Percentiles rank a stretch among this genome's conserved stretches.
Evolutionary conservation across 2,797 vertebrate species (phyloP).

Genomic region (Gouania willdenowi): DNA sequence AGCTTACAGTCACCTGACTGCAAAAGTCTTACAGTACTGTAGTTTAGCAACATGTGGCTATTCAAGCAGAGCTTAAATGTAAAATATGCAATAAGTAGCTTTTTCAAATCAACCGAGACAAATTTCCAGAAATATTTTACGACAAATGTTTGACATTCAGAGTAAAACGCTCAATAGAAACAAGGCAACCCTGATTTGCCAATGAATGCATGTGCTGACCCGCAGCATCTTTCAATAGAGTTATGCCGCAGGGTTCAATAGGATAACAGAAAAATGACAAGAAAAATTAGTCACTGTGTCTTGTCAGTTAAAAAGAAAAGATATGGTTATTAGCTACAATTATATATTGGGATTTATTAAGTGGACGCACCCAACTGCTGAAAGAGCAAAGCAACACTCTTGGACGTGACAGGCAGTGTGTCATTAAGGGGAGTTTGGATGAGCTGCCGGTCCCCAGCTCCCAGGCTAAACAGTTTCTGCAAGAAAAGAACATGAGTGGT

Average conservation of each 20-base stretch:
- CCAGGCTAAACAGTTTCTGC: conserved; percentile 95
- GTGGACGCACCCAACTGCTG: conserved; percentile 90
- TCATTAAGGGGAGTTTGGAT: conserved; percentile 93
- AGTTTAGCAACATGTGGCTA: conserved; percentile 22
- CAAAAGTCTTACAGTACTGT: conserved; percentile 5
- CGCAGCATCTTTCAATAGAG: background rate
- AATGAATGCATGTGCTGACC: conserved; percentile 4
- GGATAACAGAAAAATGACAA: conserved; percentile 3
- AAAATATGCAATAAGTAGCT: conserved; percentile 14
- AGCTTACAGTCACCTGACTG: conserved; percentile 11
- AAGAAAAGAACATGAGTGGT: conserved; percentile 14
- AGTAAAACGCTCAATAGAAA: background rate
- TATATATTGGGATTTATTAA: conserved; percentile 8
- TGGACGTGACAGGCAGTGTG: conserved; percentile 89
- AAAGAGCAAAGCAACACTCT: conserved; percentile 94
- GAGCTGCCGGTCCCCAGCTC: conserved; percentile 94
- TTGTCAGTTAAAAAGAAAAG: background rate
- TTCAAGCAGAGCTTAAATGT: conserved; percentile 12
- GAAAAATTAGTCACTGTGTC: background rate
- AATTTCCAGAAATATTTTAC: conserved; percentile 8
- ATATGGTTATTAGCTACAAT: conserved; percentile 1
- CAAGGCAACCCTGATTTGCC: too few species aligned
- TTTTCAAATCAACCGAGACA: conserved; percentile 9
- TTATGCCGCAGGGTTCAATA: background rate
- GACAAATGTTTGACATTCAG: conserved; percentile 10